Evolutionary conservation across 1,140 invertebrate genomes (phyloP).

Genomic region (Leptopilina clavipes): DNA sequence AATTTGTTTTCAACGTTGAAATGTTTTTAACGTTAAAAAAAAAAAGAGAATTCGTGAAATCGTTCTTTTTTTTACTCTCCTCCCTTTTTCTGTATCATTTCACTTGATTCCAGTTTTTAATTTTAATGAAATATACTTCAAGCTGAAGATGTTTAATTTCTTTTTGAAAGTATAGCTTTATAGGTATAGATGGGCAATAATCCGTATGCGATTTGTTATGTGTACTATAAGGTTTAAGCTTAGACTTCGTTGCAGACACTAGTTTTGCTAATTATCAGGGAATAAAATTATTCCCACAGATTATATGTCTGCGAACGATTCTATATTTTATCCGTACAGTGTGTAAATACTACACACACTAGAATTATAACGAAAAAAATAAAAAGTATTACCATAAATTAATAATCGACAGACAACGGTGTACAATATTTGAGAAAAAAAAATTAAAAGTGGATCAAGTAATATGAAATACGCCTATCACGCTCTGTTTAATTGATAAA

Average conservation of each 20-base stretch:
- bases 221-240: constrained; percentile 53
- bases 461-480: not conserved
- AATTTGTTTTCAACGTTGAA: constrained; percentile 31
- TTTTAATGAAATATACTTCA: constrained; percentile 44
- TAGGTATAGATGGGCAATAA: constrained; percentile 61
- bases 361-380: constrained; percentile 64
- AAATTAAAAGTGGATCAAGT: constrained; percentile 13
- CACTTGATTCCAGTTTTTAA: constrained; percentile 46
- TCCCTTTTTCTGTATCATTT: constrained; percentile 40
- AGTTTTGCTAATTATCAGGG: constrained; percentile 51
- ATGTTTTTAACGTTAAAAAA: not conserved
- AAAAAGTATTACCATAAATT: constrained; percentile 64
- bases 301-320: constrained; percentile 40
- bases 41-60: constrained; percentile 22
- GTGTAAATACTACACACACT: constrained; percentile 61
- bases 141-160: constrained; percentile 56
- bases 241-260: constrained; percentile 52
- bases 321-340: constrained; percentile 61
- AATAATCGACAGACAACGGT: constrained; percentile 57
- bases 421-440: constrained; percentile 52
- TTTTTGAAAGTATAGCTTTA: constrained; percentile 61
- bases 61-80: constrained; percentile 37
- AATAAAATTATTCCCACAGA: constrained; percentile 20
- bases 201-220: constrained; percentile 62
- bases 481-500: not conserved